Percentiles rank a stretch among this genome's conserved stretches.
These are phyloP conservation scores for Rhadina sibilatrix DNA, from an alignment of 2,113 vertebrate genomes.

Conservation along the genomic window DNA sequence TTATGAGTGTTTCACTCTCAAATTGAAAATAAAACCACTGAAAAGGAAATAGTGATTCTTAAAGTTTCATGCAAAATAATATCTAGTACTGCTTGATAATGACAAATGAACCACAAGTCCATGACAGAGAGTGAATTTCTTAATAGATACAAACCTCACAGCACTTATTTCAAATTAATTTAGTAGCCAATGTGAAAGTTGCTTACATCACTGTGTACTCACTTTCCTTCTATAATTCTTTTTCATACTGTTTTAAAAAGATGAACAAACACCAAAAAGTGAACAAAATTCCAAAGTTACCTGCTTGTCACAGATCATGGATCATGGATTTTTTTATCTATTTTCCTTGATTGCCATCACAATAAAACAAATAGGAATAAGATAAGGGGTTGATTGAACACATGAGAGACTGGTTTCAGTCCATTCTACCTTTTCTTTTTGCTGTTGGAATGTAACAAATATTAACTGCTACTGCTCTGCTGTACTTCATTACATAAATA, in stretches of 20 bases:
- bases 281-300: background rate
- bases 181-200: background rate
- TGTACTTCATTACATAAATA: constrained; percentile 48
- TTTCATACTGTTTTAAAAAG: background rate
- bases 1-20: constrained; percentile 46
- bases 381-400: background rate
- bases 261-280: background rate
- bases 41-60: constrained; percentile 21
- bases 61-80: constrained; percentile 1
- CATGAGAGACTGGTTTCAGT: background rate
- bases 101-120: background rate
- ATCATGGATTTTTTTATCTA: constrained; percentile 11
- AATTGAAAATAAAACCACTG: constrained; percentile 31
- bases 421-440: constrained; percentile 33
- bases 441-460: constrained; percentile 48
- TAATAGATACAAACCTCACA: background rate
- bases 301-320: background rate
- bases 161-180: background rate
- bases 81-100: constrained; percentile 11
- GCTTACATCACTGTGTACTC: background rate
- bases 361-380: background rate
- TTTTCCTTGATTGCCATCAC: background rate
- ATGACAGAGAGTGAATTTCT: background rate
- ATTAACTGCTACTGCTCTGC: constrained; percentile 56
- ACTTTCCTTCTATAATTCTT: background rate